Evolutionary conservation across 2,888 invertebrate species (phyloP).

Genomic region (Dioctria linearis): DNA sequence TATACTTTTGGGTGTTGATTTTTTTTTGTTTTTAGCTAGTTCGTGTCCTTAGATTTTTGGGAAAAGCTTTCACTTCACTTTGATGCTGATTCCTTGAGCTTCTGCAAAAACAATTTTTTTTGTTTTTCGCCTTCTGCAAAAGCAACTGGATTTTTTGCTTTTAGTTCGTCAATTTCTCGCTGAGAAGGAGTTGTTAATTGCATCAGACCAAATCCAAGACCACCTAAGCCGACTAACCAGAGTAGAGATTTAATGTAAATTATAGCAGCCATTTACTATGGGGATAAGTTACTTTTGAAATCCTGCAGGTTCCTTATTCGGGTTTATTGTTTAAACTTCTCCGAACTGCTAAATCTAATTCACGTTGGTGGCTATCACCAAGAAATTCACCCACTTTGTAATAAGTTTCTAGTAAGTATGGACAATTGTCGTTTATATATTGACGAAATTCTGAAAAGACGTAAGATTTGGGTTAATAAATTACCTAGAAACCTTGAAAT

Average conservation of each 20-base stretch:
- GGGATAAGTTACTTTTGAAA: slow-evolving; percentile 28
- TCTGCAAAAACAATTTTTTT: slow-evolving; percentile 66
- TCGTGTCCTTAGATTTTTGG: slow-evolving; percentile 57
- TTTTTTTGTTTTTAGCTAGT: not conserved
- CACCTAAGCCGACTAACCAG: slow-evolving; percentile 76
- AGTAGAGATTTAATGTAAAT: slow-evolving; percentile 72
- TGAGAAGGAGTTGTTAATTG: slow-evolving; percentile 73
- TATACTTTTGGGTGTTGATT: not conserved
- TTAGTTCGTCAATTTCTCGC: slow-evolving; percentile 66
- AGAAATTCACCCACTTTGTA: slow-evolving; percentile 80
- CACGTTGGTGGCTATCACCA: slow-evolving; percentile 72
- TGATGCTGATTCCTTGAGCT: slow-evolving; percentile 63
- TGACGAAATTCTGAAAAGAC: slow-evolving; percentile 78
- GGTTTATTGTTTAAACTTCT: slow-evolving; percentile 62
- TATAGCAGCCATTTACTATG: slow-evolving; percentile 65
- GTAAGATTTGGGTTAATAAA: slow-evolving; percentile 21
- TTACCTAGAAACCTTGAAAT: no score
- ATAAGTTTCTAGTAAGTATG: slow-evolving; percentile 78
- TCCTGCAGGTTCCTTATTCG: slow-evolving; percentile 60
- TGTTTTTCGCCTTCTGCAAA: slow-evolving; percentile 64
- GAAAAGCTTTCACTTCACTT: slow-evolving; percentile 61
- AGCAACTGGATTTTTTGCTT: slow-evolving; percentile 58
- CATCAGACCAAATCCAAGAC: slow-evolving; percentile 76
- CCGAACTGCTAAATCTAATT: slow-evolving; percentile 76
- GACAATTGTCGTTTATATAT: slow-evolving; percentile 78